phyloP scores from a whole-genome alignment of 2,113 vertebrate genomes.

The Gasterosteus nipponicus region DNA sequence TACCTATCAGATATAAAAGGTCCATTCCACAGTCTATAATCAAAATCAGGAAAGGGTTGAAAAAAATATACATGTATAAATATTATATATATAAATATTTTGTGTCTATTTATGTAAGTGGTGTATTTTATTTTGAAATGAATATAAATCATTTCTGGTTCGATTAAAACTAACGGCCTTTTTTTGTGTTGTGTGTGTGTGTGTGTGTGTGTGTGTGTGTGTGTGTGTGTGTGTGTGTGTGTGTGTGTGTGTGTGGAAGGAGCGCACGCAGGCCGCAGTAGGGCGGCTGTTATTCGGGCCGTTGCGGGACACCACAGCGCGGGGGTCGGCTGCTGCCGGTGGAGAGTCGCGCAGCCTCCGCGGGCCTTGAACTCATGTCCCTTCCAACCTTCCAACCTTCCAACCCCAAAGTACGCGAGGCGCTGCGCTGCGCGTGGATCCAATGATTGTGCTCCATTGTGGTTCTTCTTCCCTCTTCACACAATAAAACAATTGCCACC shows the following conservation, averaged over 20 bases:
- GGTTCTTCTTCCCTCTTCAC: slow-evolving; percentile 19
- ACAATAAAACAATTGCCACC: neutral
- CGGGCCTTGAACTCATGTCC: slow-evolving; percentile 30
- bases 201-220: neutral
- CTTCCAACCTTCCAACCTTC: slow-evolving; percentile 17
- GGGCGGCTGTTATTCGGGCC: slow-evolving; percentile 9
- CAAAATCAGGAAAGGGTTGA: neutral
- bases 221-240: neutral
- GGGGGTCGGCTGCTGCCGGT: slow-evolving; percentile 25
- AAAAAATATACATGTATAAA: too few relatives aligned
- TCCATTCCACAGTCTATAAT: neutral
- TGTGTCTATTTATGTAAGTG: neutral
- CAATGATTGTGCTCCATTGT: slow-evolving; percentile 40
- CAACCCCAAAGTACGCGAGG: slow-evolving; percentile 28
- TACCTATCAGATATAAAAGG: neutral
- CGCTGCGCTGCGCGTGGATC: slow-evolving; percentile 36
- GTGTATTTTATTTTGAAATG: neutral
- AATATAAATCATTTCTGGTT: neutral
- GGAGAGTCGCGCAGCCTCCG: slow-evolving; percentile 1
- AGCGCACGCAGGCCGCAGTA: neutral
- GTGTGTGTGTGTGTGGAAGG: neutral
- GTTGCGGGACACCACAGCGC: slow-evolving; percentile 58
- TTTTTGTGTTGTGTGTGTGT: too few relatives aligned
- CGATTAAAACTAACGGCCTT: neutral
- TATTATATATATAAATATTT: too few relatives aligned